Conservation (phyloP, 1,140 invertebrate genomes). For the Drosophila repleta region DNA sequence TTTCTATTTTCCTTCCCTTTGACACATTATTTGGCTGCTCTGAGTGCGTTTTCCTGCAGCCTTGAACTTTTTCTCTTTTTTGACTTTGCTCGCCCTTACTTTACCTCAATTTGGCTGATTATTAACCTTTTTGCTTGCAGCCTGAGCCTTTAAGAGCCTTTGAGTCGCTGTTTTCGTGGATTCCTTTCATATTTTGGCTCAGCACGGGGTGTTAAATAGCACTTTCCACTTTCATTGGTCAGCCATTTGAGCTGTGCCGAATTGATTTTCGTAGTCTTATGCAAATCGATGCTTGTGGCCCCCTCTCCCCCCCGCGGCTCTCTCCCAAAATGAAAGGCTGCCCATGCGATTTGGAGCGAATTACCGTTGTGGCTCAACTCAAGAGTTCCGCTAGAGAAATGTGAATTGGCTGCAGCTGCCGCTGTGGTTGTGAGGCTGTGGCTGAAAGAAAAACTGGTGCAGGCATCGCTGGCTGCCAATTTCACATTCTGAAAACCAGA, state of each 20-base stretch:
- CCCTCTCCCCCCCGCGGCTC: constrained; percentile 3
- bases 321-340: constrained; percentile 66
- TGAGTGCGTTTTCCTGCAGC: constrained; percentile 3
- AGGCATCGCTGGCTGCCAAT: constrained; percentile 49
- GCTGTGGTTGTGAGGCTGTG: constrained; percentile 10
- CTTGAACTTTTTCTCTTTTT: constrained; percentile 10
- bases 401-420: constrained; percentile 39
- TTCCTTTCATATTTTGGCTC: constrained; percentile 14
- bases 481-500: constrained; percentile 79
- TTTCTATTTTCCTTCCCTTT: background rate
- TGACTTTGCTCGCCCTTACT: background rate
- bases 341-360: constrained; percentile 68
- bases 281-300: constrained; percentile 48
- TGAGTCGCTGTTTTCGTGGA: background rate
- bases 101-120: background rate
- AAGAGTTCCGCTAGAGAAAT: constrained; percentile 61
- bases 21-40: background rate
- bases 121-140: background rate
- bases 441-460: constrained; percentile 59
- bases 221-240: constrained; percentile 29
- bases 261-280: constrained; percentile 44
- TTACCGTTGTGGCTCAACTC: constrained; percentile 60
- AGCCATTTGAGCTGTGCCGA: constrained; percentile 27
- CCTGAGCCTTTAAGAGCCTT: constrained; percentile 5
- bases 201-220: constrained; percentile 10